Evolutionary conservation across 2,113 vertebrate genomes (phyloP).

Genomic region (Lampris incognitus): DNA sequence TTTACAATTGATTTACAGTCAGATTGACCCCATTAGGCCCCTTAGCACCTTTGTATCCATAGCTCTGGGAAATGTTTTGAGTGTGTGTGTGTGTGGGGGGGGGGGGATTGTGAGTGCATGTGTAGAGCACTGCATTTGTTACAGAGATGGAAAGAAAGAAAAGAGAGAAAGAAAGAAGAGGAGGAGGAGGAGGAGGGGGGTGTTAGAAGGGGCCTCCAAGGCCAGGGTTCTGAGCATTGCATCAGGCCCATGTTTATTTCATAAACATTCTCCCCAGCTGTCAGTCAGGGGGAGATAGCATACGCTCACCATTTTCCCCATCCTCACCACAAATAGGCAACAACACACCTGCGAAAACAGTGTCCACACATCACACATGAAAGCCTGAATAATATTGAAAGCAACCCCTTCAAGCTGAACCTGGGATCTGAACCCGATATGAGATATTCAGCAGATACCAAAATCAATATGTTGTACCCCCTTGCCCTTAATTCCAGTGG

Average conservation of each 20-base stretch:
- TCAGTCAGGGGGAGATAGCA: conserved; percentile 67
- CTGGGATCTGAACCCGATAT: conserved; percentile 20
- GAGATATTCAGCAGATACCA: conserved; percentile 5
- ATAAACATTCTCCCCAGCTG: conserved; percentile 78
- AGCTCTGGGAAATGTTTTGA: conserved; percentile 53
- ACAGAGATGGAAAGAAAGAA: conserved; percentile 57
- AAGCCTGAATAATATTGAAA: conserved; percentile 45
- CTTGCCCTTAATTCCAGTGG: not conserved
- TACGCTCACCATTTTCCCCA: conserved; percentile 35
- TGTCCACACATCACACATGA: conserved; percentile 49
- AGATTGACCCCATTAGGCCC: conserved; percentile 78
- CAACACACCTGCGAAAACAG: conserved; percentile 65
- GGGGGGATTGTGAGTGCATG: conserved; percentile 5
- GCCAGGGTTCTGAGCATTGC: conserved; percentile 73
- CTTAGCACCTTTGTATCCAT: conserved; percentile 68
- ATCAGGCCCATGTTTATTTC: conserved; percentile 82
- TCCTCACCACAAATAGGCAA: conserved; percentile 69
- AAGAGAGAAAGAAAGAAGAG: conserved; percentile 25
- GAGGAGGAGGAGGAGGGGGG: conserved; percentile 24
- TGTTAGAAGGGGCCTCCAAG: conserved; percentile 69
- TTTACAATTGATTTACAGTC: conserved; percentile 74
- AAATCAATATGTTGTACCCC: not conserved
- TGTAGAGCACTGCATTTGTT: conserved; percentile 37
- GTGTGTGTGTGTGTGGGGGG: conserved; percentile 15
- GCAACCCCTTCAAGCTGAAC: conserved; percentile 26